phyloP scores from a whole-genome alignment of 2,113 vertebrate genomes.

The Ploceus nigricollis region DNA sequence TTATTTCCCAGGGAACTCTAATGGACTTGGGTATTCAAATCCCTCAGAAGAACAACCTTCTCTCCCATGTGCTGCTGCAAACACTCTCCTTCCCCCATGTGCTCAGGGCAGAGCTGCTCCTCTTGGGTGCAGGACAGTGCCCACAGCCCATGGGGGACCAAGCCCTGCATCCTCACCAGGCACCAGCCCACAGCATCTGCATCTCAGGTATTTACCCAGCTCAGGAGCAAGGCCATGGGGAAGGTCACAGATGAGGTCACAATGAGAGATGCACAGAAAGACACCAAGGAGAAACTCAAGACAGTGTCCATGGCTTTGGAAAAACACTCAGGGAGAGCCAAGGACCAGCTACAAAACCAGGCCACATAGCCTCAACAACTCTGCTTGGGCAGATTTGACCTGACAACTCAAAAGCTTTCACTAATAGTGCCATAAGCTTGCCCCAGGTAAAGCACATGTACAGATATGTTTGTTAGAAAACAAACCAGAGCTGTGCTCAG shows the following conservation, averaged over 20 bases:
- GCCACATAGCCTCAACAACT: background rate
- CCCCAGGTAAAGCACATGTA: background rate
- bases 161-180: background rate
- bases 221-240: background rate
- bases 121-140: rapidly evolving
- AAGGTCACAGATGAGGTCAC: background rate
- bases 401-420: background rate
- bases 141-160: rapidly evolving
- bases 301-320: background rate
- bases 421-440: background rate
- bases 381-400: background rate
- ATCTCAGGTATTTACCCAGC: rapidly evolving
- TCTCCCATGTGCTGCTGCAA: background rate
- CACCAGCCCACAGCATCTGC: background rate
- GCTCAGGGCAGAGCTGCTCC: background rate
- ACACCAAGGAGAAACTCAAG: background rate
- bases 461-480: background rate
- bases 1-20: background rate
- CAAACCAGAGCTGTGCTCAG: background rate
- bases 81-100: rapidly evolving
- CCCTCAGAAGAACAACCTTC: background rate
- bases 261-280: background rate
- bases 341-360: background rate
- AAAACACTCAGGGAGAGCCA: background rate
- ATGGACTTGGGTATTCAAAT: background rate